These are phyloP conservation scores for Ascidia mentula DNA, from an alignment of 23 tunicate species.

Conservation along the genomic window DNA sequence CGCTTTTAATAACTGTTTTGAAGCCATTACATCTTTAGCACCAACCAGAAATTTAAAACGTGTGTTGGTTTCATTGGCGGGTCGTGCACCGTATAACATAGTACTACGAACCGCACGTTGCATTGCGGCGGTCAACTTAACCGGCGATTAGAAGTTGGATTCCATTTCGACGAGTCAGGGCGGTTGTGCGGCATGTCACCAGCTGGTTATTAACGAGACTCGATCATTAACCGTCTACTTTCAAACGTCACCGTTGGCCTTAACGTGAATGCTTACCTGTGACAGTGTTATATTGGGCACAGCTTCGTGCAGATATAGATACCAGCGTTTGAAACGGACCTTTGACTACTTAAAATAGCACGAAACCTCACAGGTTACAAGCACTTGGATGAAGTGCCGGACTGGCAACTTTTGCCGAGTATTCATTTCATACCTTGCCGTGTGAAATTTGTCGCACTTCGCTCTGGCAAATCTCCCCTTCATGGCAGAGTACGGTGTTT, in stretches of 20 bases:
- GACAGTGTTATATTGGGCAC: not conserved
- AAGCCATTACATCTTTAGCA: too few species aligned
- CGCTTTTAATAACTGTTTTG: too few species aligned
- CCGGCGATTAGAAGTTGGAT: too few species aligned
- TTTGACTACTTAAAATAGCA: too few species aligned
- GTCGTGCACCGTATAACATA: too few species aligned
- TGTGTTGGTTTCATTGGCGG: too few species aligned
- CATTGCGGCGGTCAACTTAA: too few species aligned
- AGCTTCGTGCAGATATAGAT: not conserved
- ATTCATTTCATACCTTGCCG: conserved; percentile 12
- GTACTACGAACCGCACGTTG: too few species aligned
- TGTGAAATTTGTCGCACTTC: conserved; percentile 44
- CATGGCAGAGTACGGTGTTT: not conserved
- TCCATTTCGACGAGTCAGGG: not conserved
- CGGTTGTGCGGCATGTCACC: not conserved
- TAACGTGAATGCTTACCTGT: not conserved
- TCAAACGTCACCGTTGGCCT: not conserved
- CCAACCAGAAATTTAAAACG: too few species aligned
- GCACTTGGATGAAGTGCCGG: too few species aligned
- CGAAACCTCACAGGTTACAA: too few species aligned
- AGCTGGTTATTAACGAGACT: not conserved
- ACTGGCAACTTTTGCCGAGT: not conserved
- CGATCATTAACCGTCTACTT: not conserved
- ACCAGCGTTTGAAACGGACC: not conserved
- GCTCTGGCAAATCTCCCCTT: conserved; percentile 39